Base-by-base conservation (phyloP, 2,797 vertebrate species). In the Dryobates pubescens region DNA sequence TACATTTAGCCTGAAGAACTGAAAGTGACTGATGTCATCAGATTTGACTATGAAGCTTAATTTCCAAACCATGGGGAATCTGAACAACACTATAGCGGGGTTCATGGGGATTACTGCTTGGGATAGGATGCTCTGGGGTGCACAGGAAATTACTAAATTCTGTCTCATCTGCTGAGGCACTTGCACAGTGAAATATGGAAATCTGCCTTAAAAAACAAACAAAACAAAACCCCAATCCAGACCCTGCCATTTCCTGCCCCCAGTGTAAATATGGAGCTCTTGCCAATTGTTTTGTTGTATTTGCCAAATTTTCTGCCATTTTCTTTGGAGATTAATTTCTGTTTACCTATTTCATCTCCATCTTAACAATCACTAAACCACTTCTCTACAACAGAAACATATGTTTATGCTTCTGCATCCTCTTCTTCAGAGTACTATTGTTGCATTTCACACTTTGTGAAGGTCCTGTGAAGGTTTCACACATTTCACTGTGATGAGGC, bases 321-420 rank as follows among this genome's bases (percentile, higher is more conserved):
- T 82, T 76, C 45, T 80, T 77, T 49, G 22, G 68, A 56, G 30
- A 69, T 15, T 2, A 7, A 32, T 69, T 86, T 91, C 63, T 38
- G 5, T 26, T 82, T 34, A 34, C 9, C 17, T 3, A 14, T 43
- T 85, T 75, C 27, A 18, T 29, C 78, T 88, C 26, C 24, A 41
- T 18, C 30, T 59, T 24, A 1, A 0, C 63, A 56, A 51, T 22
- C 65, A 27, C 22, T 51, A 61, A 72, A 16, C 1, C 17, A 36
- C 14, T 16, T 80, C 45, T 51, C 79, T 8, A 43, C 1, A 4
- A 43, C 10, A 10, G 38, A 16, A 53, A 13, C 13, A 10, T 9
- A 10, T 0, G 1, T 5, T 18, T 0, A 0, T 17, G 9, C 10
- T 41, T n/a, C 32, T 27, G 4, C 30, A 30, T 17, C 38, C 41